A percentile compares a stretch with the other conserved stretches of the same genome.
phyloP scores from a whole-genome alignment of 2,888 invertebrate genomes.

The Apoda limacodes region DNA sequence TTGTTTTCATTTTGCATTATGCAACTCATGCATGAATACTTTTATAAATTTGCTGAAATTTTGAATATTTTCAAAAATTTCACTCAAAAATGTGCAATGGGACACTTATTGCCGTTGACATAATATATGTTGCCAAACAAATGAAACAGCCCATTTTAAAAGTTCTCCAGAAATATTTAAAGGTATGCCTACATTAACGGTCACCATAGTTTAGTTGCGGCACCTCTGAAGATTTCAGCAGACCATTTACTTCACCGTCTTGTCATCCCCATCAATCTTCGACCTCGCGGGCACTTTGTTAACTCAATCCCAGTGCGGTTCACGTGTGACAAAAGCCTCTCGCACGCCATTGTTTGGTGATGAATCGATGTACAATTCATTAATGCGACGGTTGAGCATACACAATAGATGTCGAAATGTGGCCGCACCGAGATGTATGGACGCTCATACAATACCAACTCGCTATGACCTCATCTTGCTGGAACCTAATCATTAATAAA shows the following conservation, averaged over 20 bases:
- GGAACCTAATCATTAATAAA: slow-evolving; percentile 20
- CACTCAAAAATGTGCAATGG: no score
- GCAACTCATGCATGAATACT: no score
- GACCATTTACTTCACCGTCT: background rate
- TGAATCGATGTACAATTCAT: slow-evolving; percentile 31
- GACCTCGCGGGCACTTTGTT: slow-evolving; percentile 25
- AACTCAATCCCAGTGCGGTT: slow-evolving; percentile 33
- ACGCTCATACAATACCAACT: slow-evolving; percentile 12
- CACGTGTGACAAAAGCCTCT: slow-evolving; percentile 35
- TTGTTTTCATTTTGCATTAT: no score
- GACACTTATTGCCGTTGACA: no score
- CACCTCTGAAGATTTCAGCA: slow-evolving; percentile 8
- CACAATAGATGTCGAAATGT: slow-evolving; percentile 34
- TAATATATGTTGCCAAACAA: no score
- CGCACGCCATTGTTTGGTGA: slow-evolving; percentile 31
- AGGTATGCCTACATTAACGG: slow-evolving; percentile 9
- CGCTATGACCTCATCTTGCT: slow-evolving; percentile 3
- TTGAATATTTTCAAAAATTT: no score
- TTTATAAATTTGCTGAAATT: no score
- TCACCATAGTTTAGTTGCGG: slow-evolving; percentile 18
- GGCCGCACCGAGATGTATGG: slow-evolving; percentile 16
- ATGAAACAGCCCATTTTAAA: no score
- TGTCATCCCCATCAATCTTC: slow-evolving; percentile 26
- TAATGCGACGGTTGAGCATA: slow-evolving; percentile 22
- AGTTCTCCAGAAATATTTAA: no score